phyloP scores from a whole-genome alignment of 2,113 vertebrate genomes.

The Melanostigma gelatinosum region DNA sequence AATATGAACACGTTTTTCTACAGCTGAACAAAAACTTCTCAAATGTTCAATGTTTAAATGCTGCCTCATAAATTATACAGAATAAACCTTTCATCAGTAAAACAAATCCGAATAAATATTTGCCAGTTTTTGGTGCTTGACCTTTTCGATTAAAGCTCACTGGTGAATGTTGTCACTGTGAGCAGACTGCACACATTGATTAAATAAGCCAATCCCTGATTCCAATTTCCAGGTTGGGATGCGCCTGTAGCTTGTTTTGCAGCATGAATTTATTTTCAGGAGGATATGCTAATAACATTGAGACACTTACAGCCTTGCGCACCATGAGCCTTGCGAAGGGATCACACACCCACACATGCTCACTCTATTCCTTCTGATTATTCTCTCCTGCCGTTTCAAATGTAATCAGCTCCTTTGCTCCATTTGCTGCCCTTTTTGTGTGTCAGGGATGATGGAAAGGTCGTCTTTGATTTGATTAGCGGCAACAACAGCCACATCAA shows the following conservation, averaged over 20 bases:
- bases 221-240: conserved; percentile 3
- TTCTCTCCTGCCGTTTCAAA: conserved; percentile 45
- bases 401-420: conserved; percentile 43
- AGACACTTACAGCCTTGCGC: conserved; percentile 2
- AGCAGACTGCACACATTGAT: background rate
- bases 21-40: background rate
- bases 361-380: conserved; percentile 27
- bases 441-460: conserved; percentile 65
- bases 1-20: background rate
- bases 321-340: conserved; percentile 20
- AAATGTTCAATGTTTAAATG: background rate
- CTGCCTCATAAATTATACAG: background rate
- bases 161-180: background rate
- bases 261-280: conserved; percentile 26
- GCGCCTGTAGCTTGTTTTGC: conserved; percentile 3
- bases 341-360: conserved; percentile 18
- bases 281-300: conserved; percentile 32
- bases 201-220: background rate
- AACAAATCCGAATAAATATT: conserved; percentile 17
- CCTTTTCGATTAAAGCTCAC: background rate
- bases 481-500: conserved; percentile 32
- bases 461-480: conserved; percentile 60
- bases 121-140: background rate
- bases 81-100: background rate
- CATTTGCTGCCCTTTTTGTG: conserved; percentile 55